These are phyloP conservation scores for Polyergus mexicanus DNA, from an alignment of 1,140 invertebrate species.

Conservation along the genomic window DNA sequence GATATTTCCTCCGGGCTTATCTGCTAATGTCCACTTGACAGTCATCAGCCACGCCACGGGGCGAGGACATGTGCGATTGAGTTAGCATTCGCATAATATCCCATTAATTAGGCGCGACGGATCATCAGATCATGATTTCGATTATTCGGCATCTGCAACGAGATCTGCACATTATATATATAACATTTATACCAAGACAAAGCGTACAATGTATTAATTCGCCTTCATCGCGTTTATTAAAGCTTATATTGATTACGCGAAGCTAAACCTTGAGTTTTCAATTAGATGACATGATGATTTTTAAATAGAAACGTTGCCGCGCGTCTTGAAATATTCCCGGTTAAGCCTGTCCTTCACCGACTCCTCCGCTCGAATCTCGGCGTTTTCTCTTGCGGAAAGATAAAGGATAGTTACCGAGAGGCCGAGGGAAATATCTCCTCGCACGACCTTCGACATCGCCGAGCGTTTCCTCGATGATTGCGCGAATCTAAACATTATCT, in stretches of 20 bases:
- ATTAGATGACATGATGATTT: background rate
- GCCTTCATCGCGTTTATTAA: background rate
- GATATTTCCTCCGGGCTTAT: background rate
- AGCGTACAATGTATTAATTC: background rate
- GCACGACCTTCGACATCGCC: slow-evolving; percentile 26
- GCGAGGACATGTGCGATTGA: slow-evolving; percentile 2
- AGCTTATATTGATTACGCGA: background rate
- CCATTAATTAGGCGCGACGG: slow-evolving; percentile 27
- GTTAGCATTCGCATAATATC: background rate
- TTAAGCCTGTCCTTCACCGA: background rate
- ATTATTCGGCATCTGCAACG: background rate
- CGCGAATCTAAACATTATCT: slow-evolving; percentile 45
- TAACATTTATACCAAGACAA: background rate
- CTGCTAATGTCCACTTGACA: slow-evolving; percentile 28
- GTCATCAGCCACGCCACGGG: background rate
- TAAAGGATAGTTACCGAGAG: background rate
- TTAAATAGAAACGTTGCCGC: background rate
- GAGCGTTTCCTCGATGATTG: slow-evolving; percentile 34
- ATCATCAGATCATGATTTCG: slow-evolving; percentile 7
- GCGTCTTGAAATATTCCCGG: background rate
- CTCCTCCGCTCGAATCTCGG: background rate
- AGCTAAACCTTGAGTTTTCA: background rate
- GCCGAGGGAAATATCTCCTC: slow-evolving; percentile 25
- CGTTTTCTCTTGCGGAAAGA: slow-evolving; percentile 14
- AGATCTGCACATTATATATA: background rate